Conservation (phyloP, 2,888 invertebrate species). For the Melanophora roralis region DNA sequence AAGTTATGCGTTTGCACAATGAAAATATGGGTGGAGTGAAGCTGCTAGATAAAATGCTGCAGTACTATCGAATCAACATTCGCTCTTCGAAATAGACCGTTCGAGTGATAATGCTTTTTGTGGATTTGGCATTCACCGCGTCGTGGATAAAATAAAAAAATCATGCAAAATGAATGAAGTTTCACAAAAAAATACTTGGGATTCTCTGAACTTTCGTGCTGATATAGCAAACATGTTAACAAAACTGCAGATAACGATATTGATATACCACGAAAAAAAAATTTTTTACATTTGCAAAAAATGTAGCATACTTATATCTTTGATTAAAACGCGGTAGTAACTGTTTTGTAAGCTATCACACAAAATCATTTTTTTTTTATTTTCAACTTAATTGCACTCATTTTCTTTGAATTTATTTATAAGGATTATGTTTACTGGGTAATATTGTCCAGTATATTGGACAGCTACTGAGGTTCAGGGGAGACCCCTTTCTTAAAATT, state of each 20-base stretch:
- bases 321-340: too few species aligned
- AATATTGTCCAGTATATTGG: not conserved
- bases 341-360: not conserved
- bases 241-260: too few species aligned
- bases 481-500: not conserved
- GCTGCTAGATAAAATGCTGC: not conserved
- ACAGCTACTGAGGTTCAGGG: too few species aligned
- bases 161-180: too few species aligned
- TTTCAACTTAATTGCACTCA: not conserved
- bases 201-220: too few species aligned
- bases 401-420: too few species aligned
- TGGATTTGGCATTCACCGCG: constrained; percentile 53
- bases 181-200: too few species aligned
- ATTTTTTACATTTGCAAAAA: not conserved
- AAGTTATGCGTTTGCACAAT: too few species aligned
- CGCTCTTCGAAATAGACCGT: constrained; percentile 64
- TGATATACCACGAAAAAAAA: too few species aligned
- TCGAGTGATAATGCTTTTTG: too few species aligned
- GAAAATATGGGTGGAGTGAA: not conserved
- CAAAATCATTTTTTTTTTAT: not conserved
- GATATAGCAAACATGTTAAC: too few species aligned
- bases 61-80: constrained; percentile 55
- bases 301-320: not conserved
- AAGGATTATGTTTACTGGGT: too few species aligned
- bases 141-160: constrained; percentile 51